Evolutionary conservation across 2,113 vertebrate species (phyloP).

Genomic region (Genyomyrus donnyi): DNA sequence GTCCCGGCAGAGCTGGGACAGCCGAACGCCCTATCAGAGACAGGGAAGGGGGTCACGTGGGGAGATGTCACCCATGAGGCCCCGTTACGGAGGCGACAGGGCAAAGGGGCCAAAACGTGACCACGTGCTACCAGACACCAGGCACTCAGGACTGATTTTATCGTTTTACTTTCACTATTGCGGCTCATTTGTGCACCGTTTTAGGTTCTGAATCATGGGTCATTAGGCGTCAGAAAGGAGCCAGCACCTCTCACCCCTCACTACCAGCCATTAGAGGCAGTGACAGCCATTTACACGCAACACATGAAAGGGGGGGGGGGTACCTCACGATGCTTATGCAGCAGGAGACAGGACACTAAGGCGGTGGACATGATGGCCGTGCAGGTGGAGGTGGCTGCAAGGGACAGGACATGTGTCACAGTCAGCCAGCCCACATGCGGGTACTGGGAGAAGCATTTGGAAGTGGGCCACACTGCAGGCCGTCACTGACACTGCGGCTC

Average conservation of each 20-base stretch:
- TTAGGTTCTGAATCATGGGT: neutral
- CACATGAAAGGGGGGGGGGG: neutral
- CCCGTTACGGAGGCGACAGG: neutral
- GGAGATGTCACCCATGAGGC: neutral
- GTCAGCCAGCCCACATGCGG: neutral
- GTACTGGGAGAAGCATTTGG: neutral
- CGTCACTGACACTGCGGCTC: neutral
- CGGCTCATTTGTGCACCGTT: neutral
- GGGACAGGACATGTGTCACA: neutral
- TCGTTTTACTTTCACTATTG: neutral
- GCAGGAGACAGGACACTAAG: conserved; percentile 68
- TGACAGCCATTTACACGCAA: neutral
- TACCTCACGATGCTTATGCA: conserved; percentile 73
- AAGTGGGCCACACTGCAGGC: neutral
- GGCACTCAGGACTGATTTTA: neutral
- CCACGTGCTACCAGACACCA: neutral
- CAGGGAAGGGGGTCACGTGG: neutral
- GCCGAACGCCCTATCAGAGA: conserved; percentile 57
- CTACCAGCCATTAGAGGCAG: neutral
- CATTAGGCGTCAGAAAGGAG: neutral
- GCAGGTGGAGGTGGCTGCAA: conserved; percentile 63
- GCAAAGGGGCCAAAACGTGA: neutral
- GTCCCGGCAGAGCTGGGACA: conserved; percentile 67
- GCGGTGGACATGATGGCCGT: conserved; percentile 70
- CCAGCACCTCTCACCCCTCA: neutral